These are phyloP conservation scores for Habrosyne pyritoides DNA, from an alignment of 2,888 invertebrate genomes.

Conservation along the genomic window DNA sequence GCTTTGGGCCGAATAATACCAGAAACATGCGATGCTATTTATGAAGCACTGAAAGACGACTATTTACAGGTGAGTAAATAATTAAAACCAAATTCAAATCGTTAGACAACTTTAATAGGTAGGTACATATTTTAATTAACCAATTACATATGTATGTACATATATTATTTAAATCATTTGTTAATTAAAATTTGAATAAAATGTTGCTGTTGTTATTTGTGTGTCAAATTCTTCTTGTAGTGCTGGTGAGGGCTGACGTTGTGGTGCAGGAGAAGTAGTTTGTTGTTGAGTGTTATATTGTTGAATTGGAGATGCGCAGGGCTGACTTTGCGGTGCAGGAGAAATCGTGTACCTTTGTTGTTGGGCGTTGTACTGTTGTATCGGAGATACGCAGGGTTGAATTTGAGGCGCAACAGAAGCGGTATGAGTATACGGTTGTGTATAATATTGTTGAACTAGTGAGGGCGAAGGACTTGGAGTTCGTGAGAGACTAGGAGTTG, in stretches of 20 bases:
- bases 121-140: conserved; percentile 9
- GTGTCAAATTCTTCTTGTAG: conserved; percentile 17
- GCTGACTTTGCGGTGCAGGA: conserved; percentile 10
- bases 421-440: conserved; percentile 12
- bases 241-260: conserved; percentile 14
- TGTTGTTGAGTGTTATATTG: conserved; percentile 12
- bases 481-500: conserved; percentile 12
- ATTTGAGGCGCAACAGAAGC: conserved; percentile 12
- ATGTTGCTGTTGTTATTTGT: conserved; percentile 14
- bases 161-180: conserved; percentile 6
- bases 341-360: conserved; percentile 11
- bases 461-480: conserved; percentile 13
- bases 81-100: conserved; percentile 14
- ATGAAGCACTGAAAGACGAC: conserved; percentile 9
- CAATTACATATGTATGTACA: neutral
- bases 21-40: conserved; percentile 14
- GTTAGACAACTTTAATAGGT: conserved; percentile 10
- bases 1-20: conserved; percentile 13
- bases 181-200: conserved; percentile 17
- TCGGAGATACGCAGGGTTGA: conserved; percentile 12
- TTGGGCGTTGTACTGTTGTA: conserved; percentile 11
- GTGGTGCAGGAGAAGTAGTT: conserved; percentile 13
- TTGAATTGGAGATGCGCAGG: conserved; percentile 11
- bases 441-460: conserved; percentile 14
- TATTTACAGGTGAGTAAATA: conserved; percentile 2